Base-by-base conservation (phyloP, 2,888 invertebrate genomes). In the Halictus ligatus region DNA sequence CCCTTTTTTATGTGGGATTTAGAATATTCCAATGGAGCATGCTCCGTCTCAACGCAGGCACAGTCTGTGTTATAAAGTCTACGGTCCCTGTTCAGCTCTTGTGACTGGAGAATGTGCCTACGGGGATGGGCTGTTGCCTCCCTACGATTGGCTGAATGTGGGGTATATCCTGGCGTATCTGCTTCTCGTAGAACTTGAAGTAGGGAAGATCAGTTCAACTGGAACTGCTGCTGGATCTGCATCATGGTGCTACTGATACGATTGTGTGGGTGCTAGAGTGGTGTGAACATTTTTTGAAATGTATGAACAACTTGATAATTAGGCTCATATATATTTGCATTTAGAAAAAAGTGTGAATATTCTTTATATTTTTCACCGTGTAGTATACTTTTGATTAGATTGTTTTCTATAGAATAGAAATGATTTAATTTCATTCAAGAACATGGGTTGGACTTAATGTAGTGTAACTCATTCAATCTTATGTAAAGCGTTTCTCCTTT, bases 111-210 rank as follows among this genome's bases (percentile, higher is more conserved):
- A 84, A 89, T 80, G 84, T 71, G 71, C 82, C 89, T 81, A 88
- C 78, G 89, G 92, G 93, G 94, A 92, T 93, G 92, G 92, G 89
- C 79, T 88, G 89, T 83, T 78, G 81, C 89, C 83, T 89, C 89
- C 75, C 87, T 78, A 88, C 88, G 88, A 92, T 93, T 94, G 92
- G 94, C 84, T 85, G 84, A 87, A 75, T 82, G 76, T 75, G 69
- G 89, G 85, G 85, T 88, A 91, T 88, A 90, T 89, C 89, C 87
- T 80, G 88, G 77, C 78, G 88, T 85, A 85, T 85, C 81, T 85
- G 82, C 88, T 89, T 90, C 86, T 60, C 89, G 89, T 89, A 78
- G 90, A 89, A 91, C 89, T 89, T 85, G 85, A 83, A 85, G 87
- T 89, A 91, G 90, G 87, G 87, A 87, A 88, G 87, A 84, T 90